phyloP scores from a whole-genome alignment of 2,113 vertebrate species.

The Entelurus aequoreus region DNA sequence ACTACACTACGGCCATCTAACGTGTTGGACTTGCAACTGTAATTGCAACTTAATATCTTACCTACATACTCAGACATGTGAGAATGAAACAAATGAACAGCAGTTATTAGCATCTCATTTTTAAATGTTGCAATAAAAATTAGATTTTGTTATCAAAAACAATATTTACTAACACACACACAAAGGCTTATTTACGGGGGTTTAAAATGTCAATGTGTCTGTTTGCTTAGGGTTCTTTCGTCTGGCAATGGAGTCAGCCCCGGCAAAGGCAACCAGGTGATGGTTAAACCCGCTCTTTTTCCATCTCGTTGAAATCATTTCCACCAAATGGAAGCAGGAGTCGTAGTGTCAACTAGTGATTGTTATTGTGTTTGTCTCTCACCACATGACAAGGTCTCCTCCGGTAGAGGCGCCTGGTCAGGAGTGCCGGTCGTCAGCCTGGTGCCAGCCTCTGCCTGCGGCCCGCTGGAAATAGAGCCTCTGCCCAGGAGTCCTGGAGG shows the following conservation, averaged over 20 bases:
- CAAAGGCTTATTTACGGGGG: neutral
- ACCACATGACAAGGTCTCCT: conserved; percentile 28
- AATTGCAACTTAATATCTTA: no score
- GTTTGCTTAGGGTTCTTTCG: conserved; percentile 35
- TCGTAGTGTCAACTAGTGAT: neutral
- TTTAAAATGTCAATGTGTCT: conserved; percentile 7
- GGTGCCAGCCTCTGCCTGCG: conserved; percentile 63
- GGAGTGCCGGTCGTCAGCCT: conserved; percentile 53
- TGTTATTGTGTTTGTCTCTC: neutral
- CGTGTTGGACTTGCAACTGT: no score
- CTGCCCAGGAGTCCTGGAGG: conserved; percentile 79
- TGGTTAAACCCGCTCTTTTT: neutral
- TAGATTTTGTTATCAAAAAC: no score
- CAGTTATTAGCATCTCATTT: no score
- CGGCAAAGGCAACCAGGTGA: conserved; percentile 73
- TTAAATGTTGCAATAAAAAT: no score
- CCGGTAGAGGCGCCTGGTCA: conserved; percentile 55
- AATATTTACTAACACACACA: neutral
- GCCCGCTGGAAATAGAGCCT: conserved; percentile 82
- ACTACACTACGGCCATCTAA: no score
- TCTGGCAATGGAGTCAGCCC: conserved; percentile 73
- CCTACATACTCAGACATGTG: no score
- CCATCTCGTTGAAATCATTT: neutral
- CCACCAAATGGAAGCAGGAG: conserved; percentile 2
- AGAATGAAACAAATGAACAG: no score